Base-by-base conservation (phyloP, 2,888 invertebrate species). In the Amaurobius ferox region DNA sequence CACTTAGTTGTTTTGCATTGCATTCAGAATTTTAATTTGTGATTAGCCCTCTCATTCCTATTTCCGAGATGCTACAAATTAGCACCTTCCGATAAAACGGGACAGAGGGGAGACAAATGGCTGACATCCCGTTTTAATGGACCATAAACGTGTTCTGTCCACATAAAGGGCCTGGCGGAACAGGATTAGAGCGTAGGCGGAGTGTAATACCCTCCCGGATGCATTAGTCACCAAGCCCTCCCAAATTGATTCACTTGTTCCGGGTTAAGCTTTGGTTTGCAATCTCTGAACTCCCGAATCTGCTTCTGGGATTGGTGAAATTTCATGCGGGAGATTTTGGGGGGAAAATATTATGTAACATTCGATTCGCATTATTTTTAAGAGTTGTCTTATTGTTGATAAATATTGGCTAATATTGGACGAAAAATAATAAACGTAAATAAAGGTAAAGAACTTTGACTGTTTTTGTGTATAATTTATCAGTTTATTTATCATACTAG, bases 81-180 rank as follows among this genome's bases (percentile, higher is more conserved):
- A 73, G 35, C 68, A 68, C 29, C 79, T 73, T 86, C 85, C 85
- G 83, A 85, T 64, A 76, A 35, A 73, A 68, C 30, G 19, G 55
- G 67, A 68, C 78, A 68, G 61, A 29, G 32, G 19, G 61, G 62
- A 73, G 85, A 79, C 85, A 86, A 86, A 86, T 86, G 79, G 85
- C 73, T 79, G 85, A 86, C 85, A 78, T 73, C 78, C 73, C 67
- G 68, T 78, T 85, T 86, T 86, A 86, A 86, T 86, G 79, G 85
- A 70, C 73, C 78, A 86, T 86, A 86, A 86, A 86, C 68, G 85
- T 68, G 62, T 62, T 48, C 39, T 64, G 66, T 77, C 72, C 71
- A 78, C 77, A 72, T 85, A 85, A 85, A 85, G 83, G 48, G 30
- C 61, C 62, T 39, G 83, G 71, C 70, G 48, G 77, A 44, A 28